Base-by-base conservation (phyloP, 2,888 invertebrate genomes). In the Ptilodon capucinus region DNA sequence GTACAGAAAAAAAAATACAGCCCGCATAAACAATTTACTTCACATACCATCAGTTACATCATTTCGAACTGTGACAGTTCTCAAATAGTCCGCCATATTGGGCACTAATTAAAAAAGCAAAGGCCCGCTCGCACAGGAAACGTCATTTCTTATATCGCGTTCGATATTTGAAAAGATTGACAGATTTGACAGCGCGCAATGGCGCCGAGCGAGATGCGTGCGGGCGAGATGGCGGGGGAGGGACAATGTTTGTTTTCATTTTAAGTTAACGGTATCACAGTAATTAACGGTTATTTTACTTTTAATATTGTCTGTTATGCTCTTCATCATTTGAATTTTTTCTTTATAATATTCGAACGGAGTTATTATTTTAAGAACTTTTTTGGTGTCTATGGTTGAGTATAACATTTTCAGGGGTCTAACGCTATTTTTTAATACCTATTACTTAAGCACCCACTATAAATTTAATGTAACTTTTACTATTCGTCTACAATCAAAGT, bases 121-220 rank as follows among this genome's bases (percentile, higher is more conserved):
- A 68, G 64, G 59, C 60, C 57, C 58, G 50, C 54, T n/a, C n/a
- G 52, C 79, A 71, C 40, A 13, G 81, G 80, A 81, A 81, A 81
- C 70, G 80, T 81, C 81, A 79, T 60, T 76, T 77, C 69, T 51
- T 71, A 67, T 65, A 57, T 40, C 51, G 60, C 63, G 73, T 75
- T 77, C 78, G 55, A 67, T 72, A 75, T 78, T 79, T 71, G 77
- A 79, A 75, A 64, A 70, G 78, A 80, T 80, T 79, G 81, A 72
- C 74, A 69, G 68, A 76, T 79, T 80, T 79, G 81, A 72, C 74
- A 69, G 68, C 47, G 44, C 52, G 57, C 52, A 57, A 52, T 60
- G 54, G 48, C 55, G 50, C 56, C 57, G 42, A 48, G 53, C 42
- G 19, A n/a, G 38, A 46, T 44, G 48, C 38, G 61, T 61, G 60